These are phyloP conservation scores for Passer montanus DNA, from an alignment of 2,113 vertebrate species.

Conservation along the genomic window DNA sequence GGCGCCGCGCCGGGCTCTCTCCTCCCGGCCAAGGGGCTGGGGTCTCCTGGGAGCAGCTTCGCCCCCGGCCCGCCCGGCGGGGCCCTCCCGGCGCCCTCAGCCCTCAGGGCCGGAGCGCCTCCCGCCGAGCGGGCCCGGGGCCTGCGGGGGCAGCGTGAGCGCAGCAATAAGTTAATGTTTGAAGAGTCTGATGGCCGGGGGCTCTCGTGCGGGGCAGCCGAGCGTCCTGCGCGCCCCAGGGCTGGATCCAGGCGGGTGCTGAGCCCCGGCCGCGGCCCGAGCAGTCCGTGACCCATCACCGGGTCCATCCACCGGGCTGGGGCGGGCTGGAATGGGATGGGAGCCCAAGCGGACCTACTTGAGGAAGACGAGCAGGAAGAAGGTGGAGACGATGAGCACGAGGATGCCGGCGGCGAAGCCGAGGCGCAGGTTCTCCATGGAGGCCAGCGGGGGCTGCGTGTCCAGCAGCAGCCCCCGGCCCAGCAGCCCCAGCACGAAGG, in stretches of 20 bases:
- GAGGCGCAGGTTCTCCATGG: slow-evolving; percentile 64
- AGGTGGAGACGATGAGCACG: slow-evolving; percentile 59
- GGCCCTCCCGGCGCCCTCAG: not conserved
- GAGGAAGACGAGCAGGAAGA: slow-evolving; percentile 67
- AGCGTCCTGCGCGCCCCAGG: not conserved
- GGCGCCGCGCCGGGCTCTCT: accelerated
- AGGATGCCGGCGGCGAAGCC: slow-evolving; percentile 66
- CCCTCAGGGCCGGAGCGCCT: accelerated
- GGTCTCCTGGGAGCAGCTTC: accelerated
- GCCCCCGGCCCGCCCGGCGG: accelerated
- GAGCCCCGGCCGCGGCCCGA: not conserved
- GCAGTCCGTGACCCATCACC: not conserved
- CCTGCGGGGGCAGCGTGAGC: not conserved
- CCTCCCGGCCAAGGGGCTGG: not conserved
- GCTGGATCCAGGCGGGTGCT: not conserved
- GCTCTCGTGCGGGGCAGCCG: accelerated
- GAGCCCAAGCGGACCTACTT: slow-evolving; percentile 18
- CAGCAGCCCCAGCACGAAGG: slow-evolving; percentile 55
- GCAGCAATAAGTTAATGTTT: not conserved
- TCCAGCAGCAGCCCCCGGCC: slow-evolving; percentile 21
- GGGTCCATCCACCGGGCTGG: not conserved
- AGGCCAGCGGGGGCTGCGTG: slow-evolving; percentile 13
- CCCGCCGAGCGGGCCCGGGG: not conserved
- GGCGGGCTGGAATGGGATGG: not conserved
- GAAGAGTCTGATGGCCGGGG: not conserved